A percentile compares a stretch with the other conserved stretches of the same genome.
These are phyloP conservation scores for Aphelinus certus DNA, from an alignment of 1,140 invertebrate genomes.

Conservation along the genomic window DNA sequence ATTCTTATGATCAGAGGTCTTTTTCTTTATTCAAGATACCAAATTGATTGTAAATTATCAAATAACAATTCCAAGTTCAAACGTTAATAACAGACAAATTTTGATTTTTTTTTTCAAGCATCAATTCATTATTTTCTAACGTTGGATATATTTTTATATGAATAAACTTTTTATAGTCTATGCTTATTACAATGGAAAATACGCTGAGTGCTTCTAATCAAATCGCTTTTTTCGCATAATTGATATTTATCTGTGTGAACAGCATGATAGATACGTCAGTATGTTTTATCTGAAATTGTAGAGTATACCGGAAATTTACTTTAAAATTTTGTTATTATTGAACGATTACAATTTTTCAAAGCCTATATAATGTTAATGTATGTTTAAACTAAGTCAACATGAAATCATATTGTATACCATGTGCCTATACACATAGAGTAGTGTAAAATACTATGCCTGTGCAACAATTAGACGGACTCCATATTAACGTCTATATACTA, in stretches of 20 bases:
- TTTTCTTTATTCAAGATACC: no score
- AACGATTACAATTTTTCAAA: constrained; percentile 33
- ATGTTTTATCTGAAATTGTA: constrained; percentile 54
- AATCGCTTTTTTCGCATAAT: constrained; percentile 20
- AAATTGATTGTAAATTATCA: no score
- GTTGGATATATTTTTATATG: no score
- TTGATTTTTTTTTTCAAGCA: no score
- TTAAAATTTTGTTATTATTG: constrained; percentile 41
- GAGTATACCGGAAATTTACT: background rate
- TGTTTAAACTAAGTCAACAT: constrained; percentile 12
- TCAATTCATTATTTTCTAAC: no score
- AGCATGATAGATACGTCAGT: constrained; percentile 45
- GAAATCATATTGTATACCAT: constrained; percentile 10
- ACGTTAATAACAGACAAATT: no score
- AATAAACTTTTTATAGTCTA: no score
- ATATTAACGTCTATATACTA: background rate
- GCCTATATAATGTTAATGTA: constrained; percentile 7
- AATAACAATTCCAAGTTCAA: no score
- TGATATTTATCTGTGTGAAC: constrained; percentile 55
- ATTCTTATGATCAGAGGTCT: no score
- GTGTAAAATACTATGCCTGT: no score
- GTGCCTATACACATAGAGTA: background rate
- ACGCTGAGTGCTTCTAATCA: constrained; percentile 15
- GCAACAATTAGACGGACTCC: constrained; percentile 1
- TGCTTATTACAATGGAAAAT: background rate